Base-by-base conservation (phyloP, 1,140 invertebrate species). In the Portunus trituberculatus region DNA sequence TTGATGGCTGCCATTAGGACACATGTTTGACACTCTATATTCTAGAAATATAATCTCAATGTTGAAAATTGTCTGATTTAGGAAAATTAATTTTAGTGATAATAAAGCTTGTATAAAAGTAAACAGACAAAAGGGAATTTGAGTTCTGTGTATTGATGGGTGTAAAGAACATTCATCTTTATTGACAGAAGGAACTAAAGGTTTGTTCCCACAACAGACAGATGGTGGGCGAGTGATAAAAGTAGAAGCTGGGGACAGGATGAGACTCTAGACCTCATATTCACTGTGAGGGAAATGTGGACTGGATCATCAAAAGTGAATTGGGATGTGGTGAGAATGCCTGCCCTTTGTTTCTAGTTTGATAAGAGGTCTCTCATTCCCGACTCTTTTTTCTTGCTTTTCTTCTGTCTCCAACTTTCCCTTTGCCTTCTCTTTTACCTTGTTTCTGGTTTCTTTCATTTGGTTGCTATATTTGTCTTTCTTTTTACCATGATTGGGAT, bases 211-310 rank as follows among this genome's bases (percentile, higher is more conserved):
- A 39, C 39, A 39, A 29, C 83, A 95, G 94, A 95, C 86, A 39
- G 87, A n/a, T 95, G 94, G 91, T 92, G 91, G 86, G 91, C 86
- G 29, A 89, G 86, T 92, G 94, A 95, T 52, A 83, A 93, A 28
- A 76, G 82, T 10, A 91, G 59, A 88, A 82, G 82, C 20, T 95
- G 94, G 94, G 84, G 84, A 46, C 48, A 84, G 20, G 31, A 29
- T 8, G 94, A 95, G n/a, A 95, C 94, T 4, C 14, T 95, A 46
- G 94, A 95, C 12, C 83, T 95, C 8, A 83, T 95, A 1, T 95
- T 95, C 59, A 93, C 91, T 45, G 94, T 95, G 8, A 92, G 94
- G 25, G 94, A 95, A 76, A 20, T 95, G 16, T 92, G 94, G 91
- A 48, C 83, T 28, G 48, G 84, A 28, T 39, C n/a, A 14, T 31